Conservation (phyloP, 2,113 vertebrate genomes). For the Leucoraja erinaceus region DNA sequence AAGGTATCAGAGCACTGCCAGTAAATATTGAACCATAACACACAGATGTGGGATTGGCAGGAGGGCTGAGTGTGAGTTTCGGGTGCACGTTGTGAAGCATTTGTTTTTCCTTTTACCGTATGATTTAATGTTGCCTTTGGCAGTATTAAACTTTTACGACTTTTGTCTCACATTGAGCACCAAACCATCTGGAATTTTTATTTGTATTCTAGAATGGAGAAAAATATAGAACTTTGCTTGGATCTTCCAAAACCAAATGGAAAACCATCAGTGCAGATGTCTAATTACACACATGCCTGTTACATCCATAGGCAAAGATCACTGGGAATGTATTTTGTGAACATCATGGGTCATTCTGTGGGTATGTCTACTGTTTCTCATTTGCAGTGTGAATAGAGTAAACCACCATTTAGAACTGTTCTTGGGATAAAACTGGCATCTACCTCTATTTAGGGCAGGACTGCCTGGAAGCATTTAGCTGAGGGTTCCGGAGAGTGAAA, state of each 20-base stretch:
- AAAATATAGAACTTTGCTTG: neutral
- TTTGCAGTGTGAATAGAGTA: neutral
- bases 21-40: neutral
- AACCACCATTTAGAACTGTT: neutral
- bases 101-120: neutral
- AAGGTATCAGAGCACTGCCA: neutral
- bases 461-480: neutral
- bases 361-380: neutral
- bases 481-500: neutral
- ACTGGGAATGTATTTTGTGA: neutral
- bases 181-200: conserved; percentile 11
- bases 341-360: neutral
- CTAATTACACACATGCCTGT: conserved; percentile 17
- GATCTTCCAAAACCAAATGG: neutral
- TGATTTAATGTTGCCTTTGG: neutral
- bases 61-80: neutral
- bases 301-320: neutral
- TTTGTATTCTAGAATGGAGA: neutral
- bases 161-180: neutral
- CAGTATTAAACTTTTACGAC: neutral
- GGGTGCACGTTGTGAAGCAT: neutral
- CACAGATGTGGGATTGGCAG: too few species aligned
- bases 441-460: neutral
- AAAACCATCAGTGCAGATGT: conserved; percentile 16
- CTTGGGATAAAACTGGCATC: neutral